phyloP scores from a whole-genome alignment of 2,888 invertebrate species.

The Drosophila mulleri region DNA sequence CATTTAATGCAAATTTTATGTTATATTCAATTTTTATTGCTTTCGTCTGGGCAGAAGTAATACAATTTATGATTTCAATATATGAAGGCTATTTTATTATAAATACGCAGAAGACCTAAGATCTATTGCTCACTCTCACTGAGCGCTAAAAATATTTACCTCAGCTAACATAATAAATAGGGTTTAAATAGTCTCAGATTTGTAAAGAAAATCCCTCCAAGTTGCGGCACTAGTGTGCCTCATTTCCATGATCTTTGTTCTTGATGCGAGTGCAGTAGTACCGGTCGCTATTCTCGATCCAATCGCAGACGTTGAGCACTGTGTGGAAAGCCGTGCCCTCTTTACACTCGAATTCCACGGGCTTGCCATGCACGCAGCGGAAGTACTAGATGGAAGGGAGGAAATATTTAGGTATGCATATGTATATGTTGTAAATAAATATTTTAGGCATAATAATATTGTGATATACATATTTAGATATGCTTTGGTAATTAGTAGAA shows the following conservation, averaged over 20 bases:
- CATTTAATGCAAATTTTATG: conserved; percentile 45
- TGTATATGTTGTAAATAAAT: neutral
- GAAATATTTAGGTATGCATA: neutral
- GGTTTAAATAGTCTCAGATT: conserved; percentile 29
- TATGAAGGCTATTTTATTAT: conserved; percentile 27
- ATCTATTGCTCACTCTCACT: conserved; percentile 25
- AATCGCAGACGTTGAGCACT: conserved; percentile 90
- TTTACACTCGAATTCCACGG: conserved; percentile 90
- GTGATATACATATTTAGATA: too few relatives aligned
- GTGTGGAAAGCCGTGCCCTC: conserved; percentile 91
- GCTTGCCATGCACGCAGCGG: conserved; percentile 92
- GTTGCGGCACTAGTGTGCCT: conserved; percentile 45
- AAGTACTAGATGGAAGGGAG: conserved; percentile 89
- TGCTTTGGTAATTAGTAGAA: too few relatives aligned
- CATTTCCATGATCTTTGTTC: conserved; percentile 57
- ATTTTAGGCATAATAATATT: neutral
- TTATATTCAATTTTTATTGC: conserved; percentile 52
- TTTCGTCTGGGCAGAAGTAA: conserved; percentile 61
- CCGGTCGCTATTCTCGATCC: conserved; percentile 91
- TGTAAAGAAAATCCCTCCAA: conserved; percentile 3
- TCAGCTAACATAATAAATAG: conserved; percentile 42
- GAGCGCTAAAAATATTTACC: conserved; percentile 32
- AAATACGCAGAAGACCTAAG: conserved; percentile 23
- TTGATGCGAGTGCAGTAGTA: conserved; percentile 82
- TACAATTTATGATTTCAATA: conserved; percentile 36